Evolutionary conservation across 2,888 invertebrate genomes (phyloP).

Genomic region (Celastrina argiolus): DNA sequence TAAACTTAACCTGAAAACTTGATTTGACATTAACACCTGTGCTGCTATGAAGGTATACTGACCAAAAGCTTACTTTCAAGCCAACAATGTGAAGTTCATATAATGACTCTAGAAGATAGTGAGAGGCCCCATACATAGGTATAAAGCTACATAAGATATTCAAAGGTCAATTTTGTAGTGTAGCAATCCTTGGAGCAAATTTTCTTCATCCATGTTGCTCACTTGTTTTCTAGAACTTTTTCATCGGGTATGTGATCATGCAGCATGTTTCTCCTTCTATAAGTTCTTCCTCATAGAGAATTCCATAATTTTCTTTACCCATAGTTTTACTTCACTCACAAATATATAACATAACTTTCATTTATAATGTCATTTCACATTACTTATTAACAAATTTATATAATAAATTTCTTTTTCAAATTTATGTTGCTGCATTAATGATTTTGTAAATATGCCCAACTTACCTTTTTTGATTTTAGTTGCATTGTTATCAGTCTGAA

Average conservation of each 20-base stretch:
- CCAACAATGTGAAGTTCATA: constrained; percentile 45
- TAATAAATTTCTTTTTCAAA: not conserved
- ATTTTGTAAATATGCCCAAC: constrained; percentile 37
- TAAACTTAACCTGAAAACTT: constrained; percentile 69
- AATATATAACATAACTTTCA: constrained; percentile 3
- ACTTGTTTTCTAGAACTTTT: constrained; percentile 12
- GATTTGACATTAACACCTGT: constrained; percentile 74
- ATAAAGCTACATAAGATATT: constrained; percentile 30
- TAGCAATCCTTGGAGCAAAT: constrained; percentile 16
- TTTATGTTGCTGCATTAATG: not conserved
- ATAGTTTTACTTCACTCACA: constrained; percentile 8
- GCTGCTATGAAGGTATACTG: constrained; percentile 50
- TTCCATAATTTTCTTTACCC: constrained; percentile 14
- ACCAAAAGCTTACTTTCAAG: constrained; percentile 47
- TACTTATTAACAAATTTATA: not conserved
- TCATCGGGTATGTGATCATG: constrained; percentile 1
- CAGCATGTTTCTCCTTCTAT: not conserved
- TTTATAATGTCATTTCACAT: constrained; percentile 2
- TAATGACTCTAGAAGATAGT: constrained; percentile 40
- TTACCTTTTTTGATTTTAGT: constrained; percentile 77
- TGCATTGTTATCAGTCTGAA: constrained; percentile 79
- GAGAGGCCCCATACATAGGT: constrained; percentile 33
- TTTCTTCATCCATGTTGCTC: constrained; percentile 7
- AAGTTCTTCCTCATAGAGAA: constrained; percentile 1
- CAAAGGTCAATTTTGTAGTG: constrained; percentile 10